Evolutionary conservation across 2,113 vertebrate genomes (phyloP).

Genomic region (Dromas ardeola): DNA sequence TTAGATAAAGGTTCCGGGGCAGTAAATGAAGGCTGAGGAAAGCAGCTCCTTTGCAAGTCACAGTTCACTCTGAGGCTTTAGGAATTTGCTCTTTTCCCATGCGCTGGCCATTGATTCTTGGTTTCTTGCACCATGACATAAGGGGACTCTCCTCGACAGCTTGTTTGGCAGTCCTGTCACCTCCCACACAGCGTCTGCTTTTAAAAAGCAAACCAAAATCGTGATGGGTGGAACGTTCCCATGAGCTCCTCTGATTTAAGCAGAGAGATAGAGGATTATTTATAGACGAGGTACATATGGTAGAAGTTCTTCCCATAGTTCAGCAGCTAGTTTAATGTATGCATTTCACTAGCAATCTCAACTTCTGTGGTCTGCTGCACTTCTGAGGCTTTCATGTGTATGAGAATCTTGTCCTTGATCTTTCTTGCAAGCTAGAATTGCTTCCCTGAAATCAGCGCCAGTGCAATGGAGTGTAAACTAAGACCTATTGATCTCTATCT

Average conservation of each 20-base stretch:
- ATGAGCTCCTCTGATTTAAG: not conserved
- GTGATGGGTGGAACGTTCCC: not conserved
- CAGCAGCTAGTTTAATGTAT: not conserved
- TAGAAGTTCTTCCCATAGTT: not conserved
- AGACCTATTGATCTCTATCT: not conserved
- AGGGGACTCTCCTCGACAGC: not conserved
- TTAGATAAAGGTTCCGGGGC: not conserved
- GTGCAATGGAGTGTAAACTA: not conserved
- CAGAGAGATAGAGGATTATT: slow-evolving; percentile 7
- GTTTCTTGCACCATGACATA: not conserved
- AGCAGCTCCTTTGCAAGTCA: not conserved
- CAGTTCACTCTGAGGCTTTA: not conserved
- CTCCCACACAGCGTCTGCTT: not conserved
- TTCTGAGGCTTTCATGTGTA: not conserved
- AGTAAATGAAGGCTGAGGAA: not conserved
- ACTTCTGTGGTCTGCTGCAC: not conserved
- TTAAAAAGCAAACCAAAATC: not conserved
- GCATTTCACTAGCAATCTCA: not conserved
- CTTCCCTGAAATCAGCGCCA: not conserved
- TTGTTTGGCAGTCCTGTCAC: not conserved
- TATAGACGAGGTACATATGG: slow-evolving; percentile 4
- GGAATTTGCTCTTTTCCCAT: not conserved
- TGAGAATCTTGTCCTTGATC: not conserved
- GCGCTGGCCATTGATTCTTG: not conserved
- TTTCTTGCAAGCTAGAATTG: not conserved